A percentile compares a stretch with the other conserved stretches of the same genome.
phyloP scores from a whole-genome alignment of 2,888 invertebrate species.

The Drosophila pegasa region DNA sequence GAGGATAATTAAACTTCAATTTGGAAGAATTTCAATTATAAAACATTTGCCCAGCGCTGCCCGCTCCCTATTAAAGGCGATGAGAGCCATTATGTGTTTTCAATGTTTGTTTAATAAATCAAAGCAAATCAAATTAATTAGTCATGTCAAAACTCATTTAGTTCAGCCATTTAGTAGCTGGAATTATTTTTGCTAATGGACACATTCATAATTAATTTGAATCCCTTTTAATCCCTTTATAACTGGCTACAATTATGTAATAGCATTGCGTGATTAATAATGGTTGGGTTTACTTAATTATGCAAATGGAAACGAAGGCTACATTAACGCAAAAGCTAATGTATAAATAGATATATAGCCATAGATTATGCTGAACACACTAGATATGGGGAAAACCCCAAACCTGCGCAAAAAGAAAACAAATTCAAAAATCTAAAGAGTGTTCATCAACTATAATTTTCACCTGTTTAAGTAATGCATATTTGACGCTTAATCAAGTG shows the following conservation, averaged over 20 bases:
- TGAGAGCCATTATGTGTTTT: slow-evolving; percentile 39
- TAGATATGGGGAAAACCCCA: background rate
- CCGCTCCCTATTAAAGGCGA: background rate
- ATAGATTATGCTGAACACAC: background rate
- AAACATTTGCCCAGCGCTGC: too few relatives aligned
- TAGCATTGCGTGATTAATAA: slow-evolving; percentile 8
- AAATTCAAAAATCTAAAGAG: too few relatives aligned
- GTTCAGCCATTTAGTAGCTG: slow-evolving; percentile 8
- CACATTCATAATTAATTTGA: slow-evolving; percentile 35
- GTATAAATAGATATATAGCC: background rate
- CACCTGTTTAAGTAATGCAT: too few relatives aligned
- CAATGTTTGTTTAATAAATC: slow-evolving; percentile 43
- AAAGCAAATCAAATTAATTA: slow-evolving; percentile 47
- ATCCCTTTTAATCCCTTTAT: slow-evolving; percentile 21
- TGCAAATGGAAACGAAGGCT: background rate
- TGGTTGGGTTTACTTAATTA: slow-evolving; percentile 8
- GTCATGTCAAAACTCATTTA: slow-evolving; percentile 50
- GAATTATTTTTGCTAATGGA: slow-evolving; percentile 36
- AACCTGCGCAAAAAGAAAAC: background rate
- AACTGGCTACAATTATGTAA: slow-evolving; percentile 11
- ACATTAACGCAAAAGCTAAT: background rate
- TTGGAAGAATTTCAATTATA: slow-evolving; percentile 11
- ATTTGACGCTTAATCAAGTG: too few relatives aligned
- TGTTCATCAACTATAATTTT: too few relatives aligned
- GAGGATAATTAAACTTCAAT: slow-evolving; percentile 19